A percentile compares a stretch with the other conserved stretches of the same genome.
Conservation (phyloP, 2,113 vertebrate genomes). For the Physeter macrocephalus region DNA sequence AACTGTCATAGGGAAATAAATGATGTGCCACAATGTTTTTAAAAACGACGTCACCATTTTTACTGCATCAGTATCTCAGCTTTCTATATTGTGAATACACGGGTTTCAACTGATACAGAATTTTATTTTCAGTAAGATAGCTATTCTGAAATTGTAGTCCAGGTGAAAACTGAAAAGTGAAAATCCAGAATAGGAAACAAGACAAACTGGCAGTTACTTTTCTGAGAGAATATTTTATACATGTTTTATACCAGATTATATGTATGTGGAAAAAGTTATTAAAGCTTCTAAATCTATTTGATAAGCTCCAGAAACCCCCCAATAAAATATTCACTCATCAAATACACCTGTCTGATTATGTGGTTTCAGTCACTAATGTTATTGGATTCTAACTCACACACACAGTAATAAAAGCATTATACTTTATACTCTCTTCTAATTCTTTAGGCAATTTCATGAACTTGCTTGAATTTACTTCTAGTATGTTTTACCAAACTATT, state of each 20-base stretch:
- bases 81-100: not conserved
- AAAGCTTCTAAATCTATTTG: not conserved
- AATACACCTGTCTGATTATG: not conserved
- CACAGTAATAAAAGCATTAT: not conserved
- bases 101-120: not conserved
- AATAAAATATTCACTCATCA: not conserved
- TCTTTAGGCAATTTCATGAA: not conserved
- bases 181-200: constrained; percentile 24
- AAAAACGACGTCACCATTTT: not conserved
- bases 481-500: not conserved
- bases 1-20: not conserved
- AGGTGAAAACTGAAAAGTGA: not conserved
- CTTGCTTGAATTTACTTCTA: constrained; percentile 10
- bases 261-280: not conserved
- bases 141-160: constrained; percentile 16
- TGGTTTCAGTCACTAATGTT: not conserved
- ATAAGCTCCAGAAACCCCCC: not conserved
- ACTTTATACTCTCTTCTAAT: not conserved
- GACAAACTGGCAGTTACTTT: not conserved
- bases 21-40: not conserved
- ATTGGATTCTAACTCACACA: not conserved
- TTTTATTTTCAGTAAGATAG: not conserved
- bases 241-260: not conserved
- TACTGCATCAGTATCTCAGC: not conserved
- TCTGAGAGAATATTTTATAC: not conserved